Evolutionary conservation across 2,888 invertebrate species (phyloP).

Genomic region (Nemoura dubitans): DNA sequence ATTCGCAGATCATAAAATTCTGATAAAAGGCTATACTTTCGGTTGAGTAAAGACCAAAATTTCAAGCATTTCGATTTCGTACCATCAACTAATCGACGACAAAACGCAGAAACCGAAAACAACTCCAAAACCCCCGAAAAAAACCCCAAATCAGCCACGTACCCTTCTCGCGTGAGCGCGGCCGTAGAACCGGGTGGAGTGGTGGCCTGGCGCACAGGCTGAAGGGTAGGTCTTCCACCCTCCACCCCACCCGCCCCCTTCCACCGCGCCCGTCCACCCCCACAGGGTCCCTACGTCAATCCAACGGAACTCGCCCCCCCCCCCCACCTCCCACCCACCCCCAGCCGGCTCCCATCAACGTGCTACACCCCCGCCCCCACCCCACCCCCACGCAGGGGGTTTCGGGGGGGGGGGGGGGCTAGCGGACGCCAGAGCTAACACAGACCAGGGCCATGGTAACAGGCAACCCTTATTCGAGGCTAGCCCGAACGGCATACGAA

Average conservation of each 20-base stretch:
- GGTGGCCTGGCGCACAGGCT: background rate
- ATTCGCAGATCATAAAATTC: too few relatives aligned
- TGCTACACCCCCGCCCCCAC: slow-evolving; percentile 53
- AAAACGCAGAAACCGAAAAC: background rate
- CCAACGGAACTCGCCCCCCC: slow-evolving; percentile 47
- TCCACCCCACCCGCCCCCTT: slow-evolving; percentile 17
- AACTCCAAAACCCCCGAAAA: background rate
- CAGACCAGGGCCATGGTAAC: background rate
- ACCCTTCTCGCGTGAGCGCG: background rate
- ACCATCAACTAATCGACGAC: too few relatives aligned
- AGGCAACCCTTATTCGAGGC: background rate
- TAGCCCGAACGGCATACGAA: background rate
- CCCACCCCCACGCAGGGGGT: slow-evolving; percentile 55
- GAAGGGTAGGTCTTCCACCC: slow-evolving; percentile 24
- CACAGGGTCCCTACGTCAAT: slow-evolving; percentile 41
- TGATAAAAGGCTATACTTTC: too few relatives aligned
- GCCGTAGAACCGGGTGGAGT: background rate
- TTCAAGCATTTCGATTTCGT: too few relatives aligned
- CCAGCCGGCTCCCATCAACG: slow-evolving; percentile 50
- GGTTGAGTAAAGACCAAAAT: too few relatives aligned
- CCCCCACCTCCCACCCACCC: slow-evolving; percentile 50
- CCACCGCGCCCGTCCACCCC: slow-evolving; percentile 50
- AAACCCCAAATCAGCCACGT: background rate
- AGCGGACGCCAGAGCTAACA: background rate
- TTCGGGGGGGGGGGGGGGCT: slow-evolving; percentile 48